A percentile compares a stretch with the other conserved stretches of the same genome.
Evolutionary conservation across 2,797 vertebrate genomes (phyloP).

Genomic region (Knipowitschia caucasica): DNA sequence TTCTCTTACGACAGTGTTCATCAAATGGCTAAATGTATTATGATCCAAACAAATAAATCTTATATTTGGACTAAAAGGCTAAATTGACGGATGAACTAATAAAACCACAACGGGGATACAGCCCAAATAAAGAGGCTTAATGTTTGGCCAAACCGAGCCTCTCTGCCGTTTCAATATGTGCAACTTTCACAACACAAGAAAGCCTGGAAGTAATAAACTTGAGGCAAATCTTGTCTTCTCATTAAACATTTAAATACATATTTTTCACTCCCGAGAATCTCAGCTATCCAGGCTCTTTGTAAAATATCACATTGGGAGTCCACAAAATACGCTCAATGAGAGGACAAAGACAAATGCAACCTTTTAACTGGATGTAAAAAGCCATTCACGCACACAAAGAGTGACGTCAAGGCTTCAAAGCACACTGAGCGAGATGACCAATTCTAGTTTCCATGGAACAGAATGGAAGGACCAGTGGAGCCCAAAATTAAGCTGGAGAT

Average conservation of each 20-base stretch:
- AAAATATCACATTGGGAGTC: not conserved
- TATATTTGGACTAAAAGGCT: no score
- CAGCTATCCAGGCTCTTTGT: not conserved
- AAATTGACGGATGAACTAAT: no score
- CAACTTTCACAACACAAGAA: not conserved
- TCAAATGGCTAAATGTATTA: no score
- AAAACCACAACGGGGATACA: no score
- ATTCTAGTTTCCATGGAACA: slow-evolving; percentile 46
- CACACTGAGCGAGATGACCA: slow-evolving; percentile 36
- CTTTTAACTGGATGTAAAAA: slow-evolving; percentile 15
- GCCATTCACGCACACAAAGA: slow-evolving; percentile 5
- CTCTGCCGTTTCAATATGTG: not conserved
- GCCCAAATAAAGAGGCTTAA: no score
- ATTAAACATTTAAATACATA: not conserved
- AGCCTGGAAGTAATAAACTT: not conserved
- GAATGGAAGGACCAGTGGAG: slow-evolving; percentile 51
- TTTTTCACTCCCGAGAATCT: not conserved
- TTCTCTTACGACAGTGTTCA: no score
- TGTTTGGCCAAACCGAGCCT: no score
- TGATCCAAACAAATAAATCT: no score
- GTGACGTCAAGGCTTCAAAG: slow-evolving; percentile 23
- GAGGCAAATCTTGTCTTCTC: not conserved
- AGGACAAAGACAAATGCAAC: not conserved
- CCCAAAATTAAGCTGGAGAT: slow-evolving; percentile 39
- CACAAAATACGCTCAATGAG: not conserved